A percentile compares a stretch with the other conserved stretches of the same genome.
These are phyloP conservation scores for Ooceraea biroi DNA, from an alignment of 1,140 invertebrate species.

Conservation along the genomic window DNA sequence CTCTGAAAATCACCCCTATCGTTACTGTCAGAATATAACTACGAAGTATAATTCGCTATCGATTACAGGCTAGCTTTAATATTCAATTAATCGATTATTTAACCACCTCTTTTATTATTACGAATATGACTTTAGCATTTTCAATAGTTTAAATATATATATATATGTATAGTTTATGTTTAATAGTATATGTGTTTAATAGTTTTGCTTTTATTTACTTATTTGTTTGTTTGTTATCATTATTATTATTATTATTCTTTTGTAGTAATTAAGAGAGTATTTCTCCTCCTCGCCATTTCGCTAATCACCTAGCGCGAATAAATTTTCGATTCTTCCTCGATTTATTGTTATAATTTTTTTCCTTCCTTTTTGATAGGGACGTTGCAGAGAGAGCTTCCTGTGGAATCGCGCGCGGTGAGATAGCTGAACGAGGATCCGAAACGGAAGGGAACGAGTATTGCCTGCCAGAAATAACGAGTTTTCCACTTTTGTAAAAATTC, in stretches of 20 bases:
- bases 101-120: slow-evolving; percentile 80
- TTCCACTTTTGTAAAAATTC: slow-evolving; percentile 66
- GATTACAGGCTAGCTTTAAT: slow-evolving; percentile 83
- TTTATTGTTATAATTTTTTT: slow-evolving; percentile 7
- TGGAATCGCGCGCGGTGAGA: slow-evolving; percentile 44
- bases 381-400: slow-evolving; percentile 50
- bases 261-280: slow-evolving; percentile 78
- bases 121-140: slow-evolving; percentile 83
- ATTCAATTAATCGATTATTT: slow-evolving; percentile 83
- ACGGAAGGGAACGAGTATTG: slow-evolving; percentile 66
- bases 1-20: slow-evolving; percentile 79
- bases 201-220: slow-evolving; percentile 71
- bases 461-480: slow-evolving; percentile 52
- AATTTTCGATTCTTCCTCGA: background rate
- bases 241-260: slow-evolving; percentile 59
- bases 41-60: slow-evolving; percentile 75
- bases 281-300: slow-evolving; percentile 69
- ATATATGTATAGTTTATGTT: slow-evolving; percentile 82
- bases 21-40: slow-evolving; percentile 83
- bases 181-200: slow-evolving; percentile 82
- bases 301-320: slow-evolving; percentile 32
- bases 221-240: background rate
- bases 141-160: slow-evolving; percentile 86
- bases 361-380: slow-evolving; percentile 16
- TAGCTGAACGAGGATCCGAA: slow-evolving; percentile 63